Base-by-base conservation (phyloP, 1,140 invertebrate species). In the Aphelenchoides fujianensis region DNA sequence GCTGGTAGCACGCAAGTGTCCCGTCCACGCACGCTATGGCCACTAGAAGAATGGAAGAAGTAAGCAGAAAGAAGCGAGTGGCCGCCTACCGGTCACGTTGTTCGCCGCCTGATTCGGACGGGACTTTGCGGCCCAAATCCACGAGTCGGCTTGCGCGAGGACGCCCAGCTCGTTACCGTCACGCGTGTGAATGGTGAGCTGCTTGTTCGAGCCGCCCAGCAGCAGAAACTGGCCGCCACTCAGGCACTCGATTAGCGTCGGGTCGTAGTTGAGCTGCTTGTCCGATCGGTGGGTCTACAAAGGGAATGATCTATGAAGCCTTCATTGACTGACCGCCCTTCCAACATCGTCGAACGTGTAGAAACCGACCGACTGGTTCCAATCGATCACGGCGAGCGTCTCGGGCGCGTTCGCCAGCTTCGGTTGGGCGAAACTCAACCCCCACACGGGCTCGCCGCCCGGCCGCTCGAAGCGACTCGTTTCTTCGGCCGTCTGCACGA, bases 11-110 rank as follows among this genome's bases (percentile, higher is more conserved):
- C 28, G 91, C 92, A 36, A 98, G 88, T 0, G 92, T 95, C 7
- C 96, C 96, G 88, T 98, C 95, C 85, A 97, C 92, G 85, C 93
- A 95, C 97, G 87, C 31, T 90, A 92, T 90, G 94, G 80, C 12
- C 87, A 66, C 61, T 61, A 28, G 78, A 78, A 57, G 0, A 34
- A 23, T 12, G 7, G 53, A 19, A 62, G 19, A 61, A 31, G 27
- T 27, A 12, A 32, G 32, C 61, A 35, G 32, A 0, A 55, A 27
- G 35, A 23, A 35, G 1, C 55, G 32, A 12, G 12, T 48, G 12
- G 12, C 23, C 23, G 41, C 55, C 19, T 19, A 59, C 55, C 36
- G 53, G 31, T 32, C 12, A 66, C 63, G 31, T 66, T 66, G 34
- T 66, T 66, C 23, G 63, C 12, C 32, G 16, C 16, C 53, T 66